A percentile compares a stretch with the other conserved stretches of the same genome.
These are phyloP conservation scores for Stictocephala bisonia DNA, from an alignment of 2,888 invertebrate genomes.

Conservation along the genomic window DNA sequence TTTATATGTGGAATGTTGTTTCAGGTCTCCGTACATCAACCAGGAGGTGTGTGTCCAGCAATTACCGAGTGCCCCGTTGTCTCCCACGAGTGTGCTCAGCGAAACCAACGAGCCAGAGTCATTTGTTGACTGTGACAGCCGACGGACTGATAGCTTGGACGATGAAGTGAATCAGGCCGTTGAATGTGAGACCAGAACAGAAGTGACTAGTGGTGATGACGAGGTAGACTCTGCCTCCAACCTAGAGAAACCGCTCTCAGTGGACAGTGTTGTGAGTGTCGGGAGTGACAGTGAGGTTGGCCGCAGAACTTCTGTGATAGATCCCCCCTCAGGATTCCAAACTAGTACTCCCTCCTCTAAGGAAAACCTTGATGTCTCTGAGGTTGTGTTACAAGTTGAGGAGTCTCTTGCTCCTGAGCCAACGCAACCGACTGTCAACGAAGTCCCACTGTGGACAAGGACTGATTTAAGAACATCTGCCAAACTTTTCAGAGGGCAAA, in stretches of 20 bases:
- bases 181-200: constrained; percentile 7
- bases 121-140: constrained; percentile 45
- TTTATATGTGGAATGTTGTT: constrained; percentile 21
- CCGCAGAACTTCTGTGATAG: constrained; percentile 42
- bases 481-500: constrained; percentile 36
- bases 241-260: constrained; percentile 46
- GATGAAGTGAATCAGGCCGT: constrained; percentile 13
- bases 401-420: background rate
- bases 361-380: constrained; percentile 23
- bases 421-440: constrained; percentile 5
- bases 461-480: constrained; percentile 3
- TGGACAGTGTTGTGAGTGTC: constrained; percentile 50
- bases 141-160: constrained; percentile 44
- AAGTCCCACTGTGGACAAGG: constrained; percentile 30
- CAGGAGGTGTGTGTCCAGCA: constrained; percentile 39
- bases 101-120: constrained; percentile 43
- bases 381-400: constrained; percentile 24
- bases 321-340: constrained; percentile 44
- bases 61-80: constrained; percentile 25
- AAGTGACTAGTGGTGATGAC: constrained; percentile 23
- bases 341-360: constrained; percentile 35
- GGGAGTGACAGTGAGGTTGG: constrained; percentile 32
- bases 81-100: constrained; percentile 40
- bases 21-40: constrained; percentile 52
- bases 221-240: constrained; percentile 19